Base-by-base conservation (phyloP, 2,888 invertebrate species). In the Drosophila peninsularis region DNA sequence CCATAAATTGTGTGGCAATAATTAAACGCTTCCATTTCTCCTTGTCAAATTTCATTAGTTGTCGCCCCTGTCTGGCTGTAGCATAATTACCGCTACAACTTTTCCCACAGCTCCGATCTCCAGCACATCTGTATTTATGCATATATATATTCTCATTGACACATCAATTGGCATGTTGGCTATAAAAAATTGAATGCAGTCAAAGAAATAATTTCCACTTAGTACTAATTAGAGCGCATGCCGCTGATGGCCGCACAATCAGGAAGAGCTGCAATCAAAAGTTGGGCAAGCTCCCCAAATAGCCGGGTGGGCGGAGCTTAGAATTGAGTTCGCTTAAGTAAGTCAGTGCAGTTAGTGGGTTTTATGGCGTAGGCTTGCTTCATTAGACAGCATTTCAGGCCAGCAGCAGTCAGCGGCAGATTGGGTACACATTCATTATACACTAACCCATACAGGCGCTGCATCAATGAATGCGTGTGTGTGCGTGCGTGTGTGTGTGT, bases 171-270 rank as follows among this genome's bases (percentile, higher is more conserved):
- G 78, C 75, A 67, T 67, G 66, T 56, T 56, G 77, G 66, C 75
- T 63, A 71, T 75, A 74, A 78, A 88, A 66, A 63, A 72, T 71
- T 77, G 75, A 82, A 71, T 72, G 75, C 71, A 77, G 62, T 75
- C 68, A 77, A 88, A 80, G 78, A 88, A 84, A 84, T 88, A 85
- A 86, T 84, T 84, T 82, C 83, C 83, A 84, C 83, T 84, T 84
- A 88, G 85, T 88, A 85, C 88, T 84, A 84, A 84, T 84, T 84
- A 84, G 88, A 73, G 88, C 73, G 56, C 14, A 71, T 56, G 56
- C 55, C 58, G 75, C 60, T 75, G 78, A 80, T 73, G 78, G 68
- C 54, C 74, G 44, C 57, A 65, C 72, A 76, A 64, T 68, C 72
- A 53, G 45, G 36, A 52, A 34, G 49, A 52, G 5, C 37, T 24